A percentile compares a stretch with the other conserved stretches of the same genome.
phyloP scores from a whole-genome alignment of 2,797 vertebrate species.

The Danio choprae region DNA sequence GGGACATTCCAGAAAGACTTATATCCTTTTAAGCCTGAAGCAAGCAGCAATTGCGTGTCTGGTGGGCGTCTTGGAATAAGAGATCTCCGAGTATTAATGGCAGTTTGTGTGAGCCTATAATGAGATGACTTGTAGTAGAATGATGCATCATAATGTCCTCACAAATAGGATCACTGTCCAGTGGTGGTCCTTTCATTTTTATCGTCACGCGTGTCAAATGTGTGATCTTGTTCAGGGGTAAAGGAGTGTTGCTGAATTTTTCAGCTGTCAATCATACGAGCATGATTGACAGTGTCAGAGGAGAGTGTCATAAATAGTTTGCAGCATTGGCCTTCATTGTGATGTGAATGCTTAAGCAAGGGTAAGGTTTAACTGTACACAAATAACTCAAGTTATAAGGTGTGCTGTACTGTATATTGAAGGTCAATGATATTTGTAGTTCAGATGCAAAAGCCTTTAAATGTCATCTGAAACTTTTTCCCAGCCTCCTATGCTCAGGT shows the following conservation, averaged over 20 bases:
- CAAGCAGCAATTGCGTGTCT: slow-evolving; percentile 39
- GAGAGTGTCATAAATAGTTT: slow-evolving; percentile 22
- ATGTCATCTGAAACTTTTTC: too few relatives aligned
- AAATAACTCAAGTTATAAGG: slow-evolving; percentile 22
- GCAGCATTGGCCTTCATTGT: background rate
- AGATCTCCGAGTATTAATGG: slow-evolving; percentile 35
- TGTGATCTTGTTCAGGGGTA: slow-evolving; percentile 25
- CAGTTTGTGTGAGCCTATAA: slow-evolving; percentile 36
- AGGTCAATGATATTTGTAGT: background rate
- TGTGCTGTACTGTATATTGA: background rate
- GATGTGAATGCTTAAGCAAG: slow-evolving; percentile 15
- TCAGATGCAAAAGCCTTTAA: too few relatives aligned
- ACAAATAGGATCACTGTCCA: slow-evolving; percentile 39
- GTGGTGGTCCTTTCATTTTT: slow-evolving; percentile 6
- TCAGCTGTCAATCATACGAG: slow-evolving; percentile 32
- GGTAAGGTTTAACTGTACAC: slow-evolving; percentile 6
- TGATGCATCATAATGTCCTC: slow-evolving; percentile 41
- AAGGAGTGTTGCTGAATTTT: slow-evolving; percentile 8
- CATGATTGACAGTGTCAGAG: slow-evolving; percentile 41
- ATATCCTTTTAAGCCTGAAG: slow-evolving; percentile 19
- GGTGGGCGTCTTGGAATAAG: slow-evolving; percentile 22
- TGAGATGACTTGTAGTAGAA: slow-evolving; percentile 42
- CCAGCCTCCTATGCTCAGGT: too few relatives aligned
- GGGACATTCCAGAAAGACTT: slow-evolving; percentile 14
- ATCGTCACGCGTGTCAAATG: background rate